Conservation (phyloP, 2,113 vertebrate genomes). For the Gasterosteus nipponicus region DNA sequence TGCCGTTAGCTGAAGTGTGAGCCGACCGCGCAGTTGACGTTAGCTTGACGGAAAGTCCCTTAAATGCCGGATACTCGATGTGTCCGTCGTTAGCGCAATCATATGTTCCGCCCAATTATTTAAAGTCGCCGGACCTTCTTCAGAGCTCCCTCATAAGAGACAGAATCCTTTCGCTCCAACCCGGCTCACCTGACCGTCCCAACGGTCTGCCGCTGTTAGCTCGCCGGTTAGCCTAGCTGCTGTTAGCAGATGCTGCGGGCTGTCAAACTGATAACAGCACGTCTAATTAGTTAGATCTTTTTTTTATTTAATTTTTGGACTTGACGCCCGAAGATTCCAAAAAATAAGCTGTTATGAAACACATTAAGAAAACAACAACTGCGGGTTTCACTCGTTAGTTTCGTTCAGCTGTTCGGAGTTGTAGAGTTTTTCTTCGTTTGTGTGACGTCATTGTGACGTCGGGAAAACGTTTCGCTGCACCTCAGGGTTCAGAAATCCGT, state of each 20-base stretch:
- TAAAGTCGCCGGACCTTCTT: background rate
- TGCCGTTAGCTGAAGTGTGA: slow-evolving; percentile 22
- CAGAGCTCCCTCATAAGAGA: background rate
- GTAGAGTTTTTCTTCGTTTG: background rate
- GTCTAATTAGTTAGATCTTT: no score
- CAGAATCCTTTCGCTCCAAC: background rate
- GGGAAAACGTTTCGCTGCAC: background rate
- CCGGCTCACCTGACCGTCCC: background rate
- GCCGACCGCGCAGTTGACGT: background rate
- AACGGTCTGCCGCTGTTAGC: slow-evolving; percentile 28
- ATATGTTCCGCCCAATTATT: slow-evolving; percentile 17
- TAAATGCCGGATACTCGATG: background rate
- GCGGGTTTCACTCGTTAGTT: background rate
- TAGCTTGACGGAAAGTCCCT: background rate
- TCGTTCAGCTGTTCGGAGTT: slow-evolving; percentile 7
- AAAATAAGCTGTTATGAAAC: background rate
- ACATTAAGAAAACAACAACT: accelerated
- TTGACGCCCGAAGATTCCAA: background rate
- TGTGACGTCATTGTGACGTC: slow-evolving; percentile 53
- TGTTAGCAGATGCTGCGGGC: slow-evolving; percentile 41
- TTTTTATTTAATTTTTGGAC: no score
- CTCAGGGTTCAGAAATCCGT: background rate
- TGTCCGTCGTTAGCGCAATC: background rate
- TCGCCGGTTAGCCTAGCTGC: slow-evolving; percentile 44
- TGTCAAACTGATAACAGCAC: background rate